Evolutionary conservation across 2,113 vertebrate genomes (phyloP), one percentile per base, ranked within the genome.

Genomic region (Syngnathus scovelli): DNA sequence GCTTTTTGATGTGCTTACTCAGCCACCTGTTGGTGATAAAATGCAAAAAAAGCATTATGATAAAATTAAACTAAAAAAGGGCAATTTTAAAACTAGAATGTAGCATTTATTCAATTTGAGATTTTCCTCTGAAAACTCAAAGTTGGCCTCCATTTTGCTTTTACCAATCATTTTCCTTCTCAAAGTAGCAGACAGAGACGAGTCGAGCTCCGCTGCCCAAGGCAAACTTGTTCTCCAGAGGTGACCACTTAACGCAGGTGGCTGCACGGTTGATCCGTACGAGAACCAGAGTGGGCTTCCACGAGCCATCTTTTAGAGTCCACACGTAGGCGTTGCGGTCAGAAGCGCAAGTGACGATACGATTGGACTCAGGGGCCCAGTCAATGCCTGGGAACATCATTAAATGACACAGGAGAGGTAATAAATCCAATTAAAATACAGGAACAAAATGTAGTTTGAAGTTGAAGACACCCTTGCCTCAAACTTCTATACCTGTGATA

Each of bases 271-370:
- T 93, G 82, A 93, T 93, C 41, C 92, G 89, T 19, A 93, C 89
- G 66, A 93, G 79, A 10, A 93, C 92, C 64, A 93, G 76, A 2
- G 91, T 93, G n/a, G 92, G 92, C 66, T 93, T 93, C 92, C 91
- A 92, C 23, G 65, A 67, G 0, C 78, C 85, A 4, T 93, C 92
- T 68, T 90, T 91, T 67, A 92, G 85, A 0, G 83, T 90, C 92
- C 92, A 93, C 66, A 93, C 92, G 1, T 93, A 93, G 71, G 92
- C 92, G 7, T 93, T 93, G 3, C 92, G 88, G 80, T 93, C 92
- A 1, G 89, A 81, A 12, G 91, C 91, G 43, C 92, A 93, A 0
- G 91, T 92, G 72, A 93, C 92, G 6, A 93, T 92, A 39, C 91
- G 91, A 78, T 93, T 92, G 64, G 92, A 90, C 75, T 89, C 82